These are phyloP conservation scores for Hypotaenidia okinawae DNA, from an alignment of 2,797 vertebrate species.

Conservation along the genomic window DNA sequence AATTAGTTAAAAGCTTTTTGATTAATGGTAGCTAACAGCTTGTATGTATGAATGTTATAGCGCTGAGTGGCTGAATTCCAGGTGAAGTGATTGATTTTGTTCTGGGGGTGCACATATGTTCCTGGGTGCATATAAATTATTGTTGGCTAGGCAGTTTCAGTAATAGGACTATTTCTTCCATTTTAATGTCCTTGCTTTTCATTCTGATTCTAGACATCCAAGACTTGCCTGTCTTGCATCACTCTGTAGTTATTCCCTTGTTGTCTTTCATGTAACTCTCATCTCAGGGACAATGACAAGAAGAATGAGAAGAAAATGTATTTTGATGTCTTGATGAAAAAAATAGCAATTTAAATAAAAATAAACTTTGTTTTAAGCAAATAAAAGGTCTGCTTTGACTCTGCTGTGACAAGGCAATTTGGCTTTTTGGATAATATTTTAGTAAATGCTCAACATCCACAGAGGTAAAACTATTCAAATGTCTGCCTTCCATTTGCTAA, in stretches of 20 bases:
- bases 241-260: background rate
- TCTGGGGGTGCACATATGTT: constrained; percentile 68
- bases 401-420: background rate
- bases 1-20: constrained; percentile 70
- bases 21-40: constrained; percentile 73
- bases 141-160: constrained; percentile 46
- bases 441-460: background rate
- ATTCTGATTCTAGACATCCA: constrained; percentile 4
- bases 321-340: constrained; percentile 25
- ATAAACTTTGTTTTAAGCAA: background rate
- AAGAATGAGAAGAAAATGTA: constrained; percentile 12
- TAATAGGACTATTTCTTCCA: constrained; percentile 54
- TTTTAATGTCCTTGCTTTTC: constrained; percentile 52
- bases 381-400: background rate
- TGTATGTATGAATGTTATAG: constrained; percentile 40
- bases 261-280: constrained; percentile 25
- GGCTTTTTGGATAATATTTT: background rate
- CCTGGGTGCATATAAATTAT: constrained; percentile 68
- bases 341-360: background rate
- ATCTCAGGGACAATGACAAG: background rate
- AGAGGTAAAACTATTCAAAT: background rate
- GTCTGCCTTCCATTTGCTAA: background rate
- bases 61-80: constrained; percentile 69
- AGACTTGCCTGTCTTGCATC: constrained; percentile 12
- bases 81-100: constrained; percentile 70